Conservation (phyloP, 2,113 vertebrate genomes). For the Apodemus speciosus region DNA sequence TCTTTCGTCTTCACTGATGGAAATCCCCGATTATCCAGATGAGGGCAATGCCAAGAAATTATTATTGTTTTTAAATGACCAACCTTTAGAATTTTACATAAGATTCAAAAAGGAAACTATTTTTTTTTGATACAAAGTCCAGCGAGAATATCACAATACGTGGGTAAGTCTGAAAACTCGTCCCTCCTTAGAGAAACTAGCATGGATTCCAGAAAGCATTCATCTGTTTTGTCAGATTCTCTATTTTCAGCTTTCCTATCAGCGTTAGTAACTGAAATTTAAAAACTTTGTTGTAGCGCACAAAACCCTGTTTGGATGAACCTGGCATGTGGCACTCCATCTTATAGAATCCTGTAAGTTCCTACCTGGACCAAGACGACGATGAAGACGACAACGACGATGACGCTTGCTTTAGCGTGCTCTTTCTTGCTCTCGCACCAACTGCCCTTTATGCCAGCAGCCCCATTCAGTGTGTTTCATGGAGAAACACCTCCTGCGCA, state of each 20-base stretch:
- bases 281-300: neutral
- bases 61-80: neutral
- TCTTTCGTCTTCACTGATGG: neutral
- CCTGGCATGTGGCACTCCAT: neutral
- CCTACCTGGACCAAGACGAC: fast-evolving
- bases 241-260: neutral
- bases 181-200: neutral
- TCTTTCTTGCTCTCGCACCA: fast-evolving
- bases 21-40: constrained; percentile 51
- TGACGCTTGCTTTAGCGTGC: fast-evolving
- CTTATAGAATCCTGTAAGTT: neutral
- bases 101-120: constrained; percentile 46
- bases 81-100: neutral
- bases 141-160: neutral
- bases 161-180: neutral
- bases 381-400: too few species aligned
- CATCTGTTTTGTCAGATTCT: neutral
- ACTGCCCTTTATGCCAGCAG: neutral
- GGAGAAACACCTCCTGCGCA: fast-evolving
- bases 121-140: constrained; percentile 54
- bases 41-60: constrained; percentile 23
- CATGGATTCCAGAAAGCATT: too few species aligned
- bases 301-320: neutral
- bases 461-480: too few species aligned
- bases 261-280: neutral